Evolutionary conservation across 2,113 vertebrate species (phyloP), one percentile per base, ranked within the genome.

Genomic region (Eleginops maclovinus): DNA sequence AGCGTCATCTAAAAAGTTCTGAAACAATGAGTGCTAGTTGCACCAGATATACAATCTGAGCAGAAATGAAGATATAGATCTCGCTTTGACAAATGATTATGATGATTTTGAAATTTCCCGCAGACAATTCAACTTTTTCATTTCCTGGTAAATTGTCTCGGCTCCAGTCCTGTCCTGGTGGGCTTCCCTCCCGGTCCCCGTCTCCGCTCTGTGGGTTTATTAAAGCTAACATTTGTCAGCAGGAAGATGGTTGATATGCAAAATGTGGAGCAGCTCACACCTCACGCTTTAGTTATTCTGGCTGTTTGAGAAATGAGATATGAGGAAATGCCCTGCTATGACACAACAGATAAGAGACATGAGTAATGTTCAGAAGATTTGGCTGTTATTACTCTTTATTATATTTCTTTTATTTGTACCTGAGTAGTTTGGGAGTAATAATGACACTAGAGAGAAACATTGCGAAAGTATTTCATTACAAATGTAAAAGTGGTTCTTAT

Each of bases 241-340:
- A 94, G 88, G 77, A 84, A 94, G 95, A 95, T 96, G 87, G 94
- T 96, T 97, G 96, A 96, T 97, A 96, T 97, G 96, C 96, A 97
- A 95, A 92, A 93, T 90, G 88, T 74, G 93, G 95, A 81, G 81
- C 85, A 88, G 88, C 93, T 93, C 85, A 77, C 91, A 88, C 95
- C 95, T 95, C 92, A 88, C 92, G 91, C 94, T 94, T 96, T 93
- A 94, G 95, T 93, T 91, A 94, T 95, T 95, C 88, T 83, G 85
- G 82, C 87, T 89, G 88, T 83, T 84, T 89, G 83, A 92, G 89
- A 92, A 93, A 92, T 92, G 88, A 93, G 91, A 89, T 96, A 94
- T 93, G 90, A 91, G 90, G 93, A 92, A 66, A 95, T 89, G 94
- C 93, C 87, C 93, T 94, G 95, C 91, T 96, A 92, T 9, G 58